Evolutionary conservation across 1,140 invertebrate species (phyloP).

Genomic region (Pectinophora gossypiella): DNA sequence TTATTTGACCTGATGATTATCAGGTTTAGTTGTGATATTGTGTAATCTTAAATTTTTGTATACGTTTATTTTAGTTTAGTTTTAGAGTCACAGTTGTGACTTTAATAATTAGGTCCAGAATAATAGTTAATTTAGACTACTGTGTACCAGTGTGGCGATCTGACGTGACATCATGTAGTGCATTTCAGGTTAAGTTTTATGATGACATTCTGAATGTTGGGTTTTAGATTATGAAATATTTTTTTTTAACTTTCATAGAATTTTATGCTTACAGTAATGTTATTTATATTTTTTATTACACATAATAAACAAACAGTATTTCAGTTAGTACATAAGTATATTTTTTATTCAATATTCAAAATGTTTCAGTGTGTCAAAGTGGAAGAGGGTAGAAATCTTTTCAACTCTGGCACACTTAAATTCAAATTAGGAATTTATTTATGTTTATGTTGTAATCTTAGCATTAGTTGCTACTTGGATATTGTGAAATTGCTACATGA

Average conservation of each 20-base stretch:
- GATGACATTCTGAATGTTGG: slow-evolving; percentile 37
- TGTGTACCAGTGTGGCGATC: slow-evolving; percentile 14
- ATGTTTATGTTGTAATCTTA: slow-evolving; percentile 27
- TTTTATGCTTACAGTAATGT: slow-evolving; percentile 29
- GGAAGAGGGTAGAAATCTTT: too few relatives aligned
- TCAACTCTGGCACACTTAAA: too few relatives aligned
- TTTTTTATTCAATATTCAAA: slow-evolving; percentile 23
- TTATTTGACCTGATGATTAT: slow-evolving; percentile 49
- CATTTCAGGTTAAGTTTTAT: slow-evolving; percentile 25
- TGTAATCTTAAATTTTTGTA: slow-evolving; percentile 68
- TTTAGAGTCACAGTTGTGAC: slow-evolving; percentile 53
- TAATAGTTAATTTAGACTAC: slow-evolving; percentile 40
- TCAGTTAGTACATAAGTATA: slow-evolving; percentile 55
- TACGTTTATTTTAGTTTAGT: slow-evolving; percentile 60
- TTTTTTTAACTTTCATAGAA: slow-evolving; percentile 34
- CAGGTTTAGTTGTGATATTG: slow-evolving; percentile 72
- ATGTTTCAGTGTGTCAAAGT: neutral
- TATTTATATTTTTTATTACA: slow-evolving; percentile 59
- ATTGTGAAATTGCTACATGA: slow-evolving; percentile 37
- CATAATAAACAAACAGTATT: slow-evolving; percentile 68
- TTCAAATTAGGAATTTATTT: slow-evolving; percentile 18
- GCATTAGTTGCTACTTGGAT: slow-evolving; percentile 18
- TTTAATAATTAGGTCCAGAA: slow-evolving; percentile 58
- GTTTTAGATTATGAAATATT: slow-evolving; percentile 34
- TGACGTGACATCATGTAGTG: slow-evolving; percentile 28